phyloP scores from a whole-genome alignment of 2,888 invertebrate genomes.

The Lasioglossum zephyrum region DNA sequence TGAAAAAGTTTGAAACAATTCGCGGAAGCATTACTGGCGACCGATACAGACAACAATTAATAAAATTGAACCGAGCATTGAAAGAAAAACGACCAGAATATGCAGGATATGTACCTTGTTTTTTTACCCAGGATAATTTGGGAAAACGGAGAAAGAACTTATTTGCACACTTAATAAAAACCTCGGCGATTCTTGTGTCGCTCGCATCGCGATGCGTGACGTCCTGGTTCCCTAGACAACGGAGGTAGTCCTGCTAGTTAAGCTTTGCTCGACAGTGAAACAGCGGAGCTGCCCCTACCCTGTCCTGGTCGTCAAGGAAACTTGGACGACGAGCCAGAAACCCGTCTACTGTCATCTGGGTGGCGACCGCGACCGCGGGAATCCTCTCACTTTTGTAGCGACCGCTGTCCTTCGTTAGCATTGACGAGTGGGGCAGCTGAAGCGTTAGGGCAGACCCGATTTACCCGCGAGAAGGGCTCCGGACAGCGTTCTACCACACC shows the following conservation, averaged over 20 bases:
- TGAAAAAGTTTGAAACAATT: no score
- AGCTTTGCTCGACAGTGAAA: background rate
- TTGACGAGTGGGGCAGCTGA: background rate
- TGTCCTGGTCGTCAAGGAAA: background rate
- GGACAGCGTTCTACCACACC: background rate
- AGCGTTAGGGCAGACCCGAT: background rate
- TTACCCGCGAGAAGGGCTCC: background rate
- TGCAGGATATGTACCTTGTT: no score
- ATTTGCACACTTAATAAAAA: background rate
- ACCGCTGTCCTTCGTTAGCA: constrained; percentile 2
- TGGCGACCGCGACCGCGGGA: background rate
- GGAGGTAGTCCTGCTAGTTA: background rate
- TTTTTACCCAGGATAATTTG: no score
- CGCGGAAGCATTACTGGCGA: no score
- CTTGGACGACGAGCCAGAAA: background rate
- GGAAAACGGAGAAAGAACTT: no score
- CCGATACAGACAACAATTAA: no score
- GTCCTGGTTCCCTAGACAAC: background rate
- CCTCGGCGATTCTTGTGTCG: background rate
- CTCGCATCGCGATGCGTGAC: background rate
- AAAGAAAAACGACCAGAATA: no score
- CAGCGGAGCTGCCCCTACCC: background rate
- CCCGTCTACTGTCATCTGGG: background rate
- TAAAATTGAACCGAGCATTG: no score
- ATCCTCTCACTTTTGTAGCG: background rate